Base-by-base conservation (phyloP, 1,140 invertebrate species). In the Sitophilus oryzae region DNA sequence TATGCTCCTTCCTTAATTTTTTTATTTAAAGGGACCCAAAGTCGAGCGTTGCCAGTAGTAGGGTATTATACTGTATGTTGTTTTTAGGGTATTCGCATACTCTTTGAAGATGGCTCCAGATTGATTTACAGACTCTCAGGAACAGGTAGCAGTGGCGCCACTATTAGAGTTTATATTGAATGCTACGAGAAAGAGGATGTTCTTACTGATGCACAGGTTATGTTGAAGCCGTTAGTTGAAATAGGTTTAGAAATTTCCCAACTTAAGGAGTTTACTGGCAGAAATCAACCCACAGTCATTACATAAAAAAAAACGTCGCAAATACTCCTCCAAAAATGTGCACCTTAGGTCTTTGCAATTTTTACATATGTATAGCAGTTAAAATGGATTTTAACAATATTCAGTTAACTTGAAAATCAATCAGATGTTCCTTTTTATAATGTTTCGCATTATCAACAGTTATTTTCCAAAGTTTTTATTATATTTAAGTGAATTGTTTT, bases 71-170 rank as follows among this genome's bases (percentile, higher is more conserved):
- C 6, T 47, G 36, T 22, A n/a, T 6, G 11, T 48, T 59, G 41
- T 59, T 71, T 76, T 15, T 72, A 96, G 89, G 96, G 96, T 58
- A 77, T 98, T 20, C 80, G 95, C 59, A 84, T 99, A 41, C 77
- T 97, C 35, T 98, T 99, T 70, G 83, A 85, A 60, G 93, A 98
- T 73, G 93, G 91, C 22, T 95, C 93, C 1, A 79, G 96, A 34
- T 83, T 98, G 59, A 87, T 99, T 50, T 87, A 89, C 71, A 82
- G 97, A 41, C 78, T 99, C 37, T 97, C 93, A 71, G 97, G 97
- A 43, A 99, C 97, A 4, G 97, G 97, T 57, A 96, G 93, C 71
- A 89, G 88, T 51, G 96, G 96, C 4, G 96, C 96, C 11, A 99
- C 97, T 11, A 89, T 99, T 60, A 82, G 96, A 47, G 66, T 98